Evolutionary conservation across 1,140 invertebrate species (phyloP), one percentile per base, ranked within the genome.

Genomic region (Macrotrachela quadricornifera): DNA sequence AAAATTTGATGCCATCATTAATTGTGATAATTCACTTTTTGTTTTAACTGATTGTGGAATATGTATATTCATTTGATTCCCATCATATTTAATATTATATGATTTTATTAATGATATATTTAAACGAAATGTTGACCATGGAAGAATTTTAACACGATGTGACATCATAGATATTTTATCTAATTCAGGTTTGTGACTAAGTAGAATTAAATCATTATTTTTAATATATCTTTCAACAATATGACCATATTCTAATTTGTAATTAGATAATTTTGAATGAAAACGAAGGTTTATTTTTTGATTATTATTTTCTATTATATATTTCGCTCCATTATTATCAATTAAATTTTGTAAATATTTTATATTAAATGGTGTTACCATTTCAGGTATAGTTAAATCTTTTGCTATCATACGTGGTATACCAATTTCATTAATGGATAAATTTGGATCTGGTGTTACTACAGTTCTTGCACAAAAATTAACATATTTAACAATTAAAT

Each of bases 91-190:
- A 60, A 94, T 92, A 70, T 99, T 99, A 71, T 99, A 99, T 0
- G 94, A 94, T 37, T 91, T 94, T 0, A 91, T 97, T 61, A 90
- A 91, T 69, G 86, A 77, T 15, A 82, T 70, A 70, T 86, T 86
- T 79, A 96, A 83, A 52, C 91, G 79, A 68, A 96, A 96, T 58
- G 91, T 96, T 44, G 88, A 95, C 90, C 90, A 95, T 0, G 90
- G 88, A 44, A 96, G 67, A 8, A 96, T 70, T 59, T 94, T 94
- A 0, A 95, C 90, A 63, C 86, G 79, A 70, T 99, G 94, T 59
- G 92, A 92, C 94, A 99, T 99, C 94, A 99, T 99, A 81, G 83
- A 87, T 92, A 99, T 99, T 75, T 99, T 99, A 70, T 99, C 94
- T 0, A 99, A 76, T 1, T 94, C 99, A 0, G 94, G 94, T 63